Percentiles rank a stretch among this genome's conserved stretches.
Conservation (phyloP, 64 coral and sea anemone genomes). For the Stylophora pistillata region DNA sequence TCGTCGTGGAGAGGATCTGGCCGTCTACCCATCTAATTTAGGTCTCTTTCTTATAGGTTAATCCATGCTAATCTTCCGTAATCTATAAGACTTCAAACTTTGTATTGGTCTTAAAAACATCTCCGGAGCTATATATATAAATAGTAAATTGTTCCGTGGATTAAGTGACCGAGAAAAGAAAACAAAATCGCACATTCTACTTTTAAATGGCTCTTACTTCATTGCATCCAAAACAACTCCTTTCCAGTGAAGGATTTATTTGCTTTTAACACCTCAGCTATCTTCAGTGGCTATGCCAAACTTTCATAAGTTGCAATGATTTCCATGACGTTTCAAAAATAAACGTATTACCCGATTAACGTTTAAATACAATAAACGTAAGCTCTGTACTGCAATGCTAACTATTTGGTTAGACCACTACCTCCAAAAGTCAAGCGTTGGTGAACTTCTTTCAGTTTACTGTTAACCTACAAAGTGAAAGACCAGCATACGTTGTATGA, state of each 20-base stretch:
- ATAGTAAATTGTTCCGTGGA: constrained; percentile 30
- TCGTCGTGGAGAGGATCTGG: neutral
- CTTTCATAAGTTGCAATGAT: neutral
- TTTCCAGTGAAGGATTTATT: neutral
- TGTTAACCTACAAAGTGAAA: too few species aligned
- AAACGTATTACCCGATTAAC: neutral
- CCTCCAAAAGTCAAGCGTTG: neutral
- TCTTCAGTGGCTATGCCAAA: neutral
- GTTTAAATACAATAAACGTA: neutral
- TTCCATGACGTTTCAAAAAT: neutral
- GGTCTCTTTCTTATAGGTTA: neutral
- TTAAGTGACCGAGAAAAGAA: neutral
- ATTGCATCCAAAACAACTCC: neutral
- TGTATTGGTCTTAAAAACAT: constrained; percentile 50
- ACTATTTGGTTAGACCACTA: neutral
- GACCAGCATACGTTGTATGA: too few species aligned
- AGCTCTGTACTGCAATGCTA: neutral
- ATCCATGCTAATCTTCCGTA: constrained; percentile 18
- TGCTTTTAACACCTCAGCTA: neutral
- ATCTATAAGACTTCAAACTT: constrained; percentile 21
- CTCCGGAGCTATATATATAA: neutral
- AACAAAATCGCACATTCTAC: neutral
- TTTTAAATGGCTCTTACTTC: neutral
- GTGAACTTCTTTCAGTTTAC: neutral
- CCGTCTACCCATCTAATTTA: constrained; percentile 3